phyloP scores from a whole-genome alignment of 2,113 vertebrate genomes.

The Eclectus roratus region DNA sequence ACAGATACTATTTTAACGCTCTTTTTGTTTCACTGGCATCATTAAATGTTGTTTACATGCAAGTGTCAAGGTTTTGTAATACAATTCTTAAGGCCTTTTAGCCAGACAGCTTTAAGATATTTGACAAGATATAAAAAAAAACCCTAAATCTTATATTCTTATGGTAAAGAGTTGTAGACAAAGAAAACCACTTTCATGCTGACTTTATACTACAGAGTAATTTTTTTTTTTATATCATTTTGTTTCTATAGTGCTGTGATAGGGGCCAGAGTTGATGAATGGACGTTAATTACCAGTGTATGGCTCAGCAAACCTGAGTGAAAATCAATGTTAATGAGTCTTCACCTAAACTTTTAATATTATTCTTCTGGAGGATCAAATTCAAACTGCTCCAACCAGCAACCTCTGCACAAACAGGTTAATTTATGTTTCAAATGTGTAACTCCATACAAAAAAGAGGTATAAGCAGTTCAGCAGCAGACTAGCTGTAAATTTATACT shows the following conservation, averaged over 20 bases:
- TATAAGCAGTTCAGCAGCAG: background rate
- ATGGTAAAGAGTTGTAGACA: background rate
- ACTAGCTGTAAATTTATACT: background rate
- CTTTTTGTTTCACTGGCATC: background rate
- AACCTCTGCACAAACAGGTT: slow-evolving; percentile 11
- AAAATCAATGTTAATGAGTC: slow-evolving; percentile 24
- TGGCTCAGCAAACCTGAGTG: background rate
- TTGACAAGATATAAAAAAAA: background rate
- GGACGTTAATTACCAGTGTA: background rate
- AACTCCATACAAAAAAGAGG: background rate
- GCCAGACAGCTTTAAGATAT: background rate
- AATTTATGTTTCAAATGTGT: slow-evolving; percentile 19
- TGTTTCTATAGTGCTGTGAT: background rate
- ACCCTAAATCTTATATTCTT: background rate
- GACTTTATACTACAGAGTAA: background rate
- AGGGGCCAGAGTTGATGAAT: background rate
- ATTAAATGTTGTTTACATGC: background rate
- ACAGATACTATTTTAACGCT: background rate
- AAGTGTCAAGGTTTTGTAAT: background rate
- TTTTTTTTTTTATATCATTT: background rate
- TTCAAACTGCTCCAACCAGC: background rate
- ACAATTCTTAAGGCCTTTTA: background rate
- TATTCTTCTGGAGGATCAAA: background rate
- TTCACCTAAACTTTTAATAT: slow-evolving; percentile 40
- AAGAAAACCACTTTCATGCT: background rate